phyloP scores from a whole-genome alignment of 2,888 invertebrate genomes.

The Xestobium rufovillosum region DNA sequence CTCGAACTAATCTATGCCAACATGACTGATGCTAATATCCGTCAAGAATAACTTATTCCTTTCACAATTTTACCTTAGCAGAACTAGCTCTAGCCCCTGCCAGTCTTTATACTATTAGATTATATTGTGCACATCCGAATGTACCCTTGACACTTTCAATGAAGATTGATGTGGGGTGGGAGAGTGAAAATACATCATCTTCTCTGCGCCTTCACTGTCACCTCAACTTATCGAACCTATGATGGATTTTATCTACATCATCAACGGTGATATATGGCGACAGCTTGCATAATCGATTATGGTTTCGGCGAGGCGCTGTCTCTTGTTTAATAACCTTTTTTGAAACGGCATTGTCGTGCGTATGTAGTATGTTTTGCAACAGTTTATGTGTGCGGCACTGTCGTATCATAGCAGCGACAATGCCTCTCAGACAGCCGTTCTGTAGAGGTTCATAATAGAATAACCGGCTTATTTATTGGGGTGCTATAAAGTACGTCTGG shows the following conservation, averaged over 20 bases:
- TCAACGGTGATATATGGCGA: too few relatives aligned
- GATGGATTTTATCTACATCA: slow-evolving; percentile 39
- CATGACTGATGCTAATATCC: too few relatives aligned
- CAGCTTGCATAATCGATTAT: slow-evolving; percentile 17
- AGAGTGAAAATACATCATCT: slow-evolving; percentile 38
- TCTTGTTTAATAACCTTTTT: too few relatives aligned
- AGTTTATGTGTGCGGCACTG: not conserved
- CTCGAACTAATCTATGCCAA: too few relatives aligned
- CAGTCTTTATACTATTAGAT: slow-evolving; percentile 38
- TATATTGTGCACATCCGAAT: slow-evolving; percentile 36
- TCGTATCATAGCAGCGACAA: slow-evolving; percentile 27
- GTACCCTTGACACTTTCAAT: slow-evolving; percentile 34
- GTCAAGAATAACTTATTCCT: too few relatives aligned
- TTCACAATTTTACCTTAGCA: too few relatives aligned
- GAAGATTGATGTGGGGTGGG: slow-evolving; percentile 37
- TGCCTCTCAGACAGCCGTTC: slow-evolving; percentile 31
- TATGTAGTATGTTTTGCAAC: too few relatives aligned
- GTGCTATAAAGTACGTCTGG: slow-evolving; percentile 40
- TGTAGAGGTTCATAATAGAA: slow-evolving; percentile 41
- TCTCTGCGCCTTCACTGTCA: slow-evolving; percentile 36
- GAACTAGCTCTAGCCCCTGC: slow-evolving; percentile 33
- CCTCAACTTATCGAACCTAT: slow-evolving; percentile 39
- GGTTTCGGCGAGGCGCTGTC: slow-evolving; percentile 10
- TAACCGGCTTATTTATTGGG: slow-evolving; percentile 42
- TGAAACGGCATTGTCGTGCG: too few relatives aligned